Conservation (phyloP, 1,140 invertebrate genomes). For the Cyclargus thomasi region DNA sequence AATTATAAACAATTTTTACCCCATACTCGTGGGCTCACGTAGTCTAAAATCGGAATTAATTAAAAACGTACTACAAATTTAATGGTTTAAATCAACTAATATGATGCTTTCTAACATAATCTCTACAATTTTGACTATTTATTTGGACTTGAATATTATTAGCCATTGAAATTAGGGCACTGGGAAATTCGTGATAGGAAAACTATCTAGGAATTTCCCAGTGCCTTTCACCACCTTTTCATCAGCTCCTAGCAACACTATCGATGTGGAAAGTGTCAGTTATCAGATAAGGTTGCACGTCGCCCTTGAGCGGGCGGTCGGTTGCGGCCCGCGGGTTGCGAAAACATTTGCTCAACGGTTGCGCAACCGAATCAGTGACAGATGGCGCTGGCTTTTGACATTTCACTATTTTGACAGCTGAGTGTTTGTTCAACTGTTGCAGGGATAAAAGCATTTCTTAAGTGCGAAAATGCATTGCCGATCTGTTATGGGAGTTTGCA, state of each 20-base stretch:
- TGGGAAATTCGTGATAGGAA: too few relatives aligned
- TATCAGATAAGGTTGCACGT: not conserved
- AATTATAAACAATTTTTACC: too few relatives aligned
- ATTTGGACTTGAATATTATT: too few relatives aligned
- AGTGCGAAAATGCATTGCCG: not conserved
- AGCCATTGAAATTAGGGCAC: too few relatives aligned
- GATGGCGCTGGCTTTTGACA: not conserved
- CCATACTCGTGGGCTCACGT: too few relatives aligned
- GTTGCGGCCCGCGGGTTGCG: not conserved
- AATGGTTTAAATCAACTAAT: too few relatives aligned
- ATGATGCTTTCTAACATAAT: too few relatives aligned
- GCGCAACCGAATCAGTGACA: not conserved
- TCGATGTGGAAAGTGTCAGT: not conserved
- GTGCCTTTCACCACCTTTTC: not conserved
- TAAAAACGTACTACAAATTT: too few relatives aligned
- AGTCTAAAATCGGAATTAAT: too few relatives aligned
- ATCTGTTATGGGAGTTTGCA: not conserved
- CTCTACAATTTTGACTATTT: too few relatives aligned
- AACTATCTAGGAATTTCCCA: not conserved
- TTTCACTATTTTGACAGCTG: not conserved
- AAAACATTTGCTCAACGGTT: not conserved
- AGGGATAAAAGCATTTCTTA: not conserved
- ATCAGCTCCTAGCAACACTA: not conserved
- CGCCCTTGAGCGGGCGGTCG: not conserved
- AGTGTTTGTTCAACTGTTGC: not conserved